Evolutionary conservation across 1,140 invertebrate genomes (phyloP), one percentile per base, ranked within the genome.

Genomic region (Thalassaphorura encarpata): DNA sequence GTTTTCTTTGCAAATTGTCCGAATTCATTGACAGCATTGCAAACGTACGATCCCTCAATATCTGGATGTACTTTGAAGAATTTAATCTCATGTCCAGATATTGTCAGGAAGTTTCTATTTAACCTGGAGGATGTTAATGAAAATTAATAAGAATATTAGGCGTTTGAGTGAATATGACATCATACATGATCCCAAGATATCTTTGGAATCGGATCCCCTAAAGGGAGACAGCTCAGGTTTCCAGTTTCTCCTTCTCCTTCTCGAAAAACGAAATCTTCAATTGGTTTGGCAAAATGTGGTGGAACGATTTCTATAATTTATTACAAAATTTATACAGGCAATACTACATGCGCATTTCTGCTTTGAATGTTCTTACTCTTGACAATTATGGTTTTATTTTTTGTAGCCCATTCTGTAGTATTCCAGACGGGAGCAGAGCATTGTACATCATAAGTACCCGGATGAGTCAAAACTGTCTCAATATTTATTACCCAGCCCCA

Each of bases 371-470:
- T 40, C 23, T 28, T 28, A 56, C 54, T 45, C 42, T 16, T 31
- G 3, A 58, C 56, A 4, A n/a, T 18, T 4, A 58, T 16, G 2
- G 13, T 27, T 33, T 21, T 46, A 3, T n/a, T 41, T n/a, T n/a
- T n/a, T 23, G 23, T 41, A 3, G 41, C 56, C 56, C 56, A 58
- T 21, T 58, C 56, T n/a, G 56, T 58, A 2, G 56, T 45, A 33
- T 58, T 58, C 56, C 56, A 58, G 2, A 58, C 56, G 21, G 56
- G 40, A 15, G 50, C 56, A 45, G 33, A 28, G 27, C 56, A 58
- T 2, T 21, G 19, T 8, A 52, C 21, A 15, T 52, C 24, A 21
- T 58, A 58, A 16, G 5, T 31, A 45, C 56, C 56, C 2, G 24
- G 36, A 3, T 13, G n/a, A n/a, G n/a, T n/a, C n/a, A n/a, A n/a